Base-by-base conservation (phyloP, 2,113 vertebrate species). In the Vidua chalybeata region DNA sequence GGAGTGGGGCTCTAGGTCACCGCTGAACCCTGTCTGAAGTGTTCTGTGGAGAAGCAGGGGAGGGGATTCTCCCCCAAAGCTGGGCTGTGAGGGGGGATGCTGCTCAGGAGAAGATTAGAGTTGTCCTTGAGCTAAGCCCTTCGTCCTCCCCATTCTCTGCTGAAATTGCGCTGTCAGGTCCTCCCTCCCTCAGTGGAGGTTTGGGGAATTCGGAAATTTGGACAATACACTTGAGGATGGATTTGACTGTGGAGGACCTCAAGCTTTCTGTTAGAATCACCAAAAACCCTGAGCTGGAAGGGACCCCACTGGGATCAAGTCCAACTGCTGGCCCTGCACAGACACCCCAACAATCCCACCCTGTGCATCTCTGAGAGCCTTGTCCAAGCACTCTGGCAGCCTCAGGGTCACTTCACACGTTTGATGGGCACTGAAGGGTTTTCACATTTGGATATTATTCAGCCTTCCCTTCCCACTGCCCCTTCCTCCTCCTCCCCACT, bases 201-300 rank as follows among this genome's bases (percentile, higher is more conserved):
- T 46, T 87, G 51, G 54, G 71, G 41, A 35, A 27, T 31, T 33
- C 0, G 2, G 28, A 67, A 28, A 58, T 61, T 79, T 5, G 23
- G 35, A 26, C 33, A 49, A 8, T 31, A 31, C n/a, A 52, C 3
- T 17, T 0, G 0, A 33, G 23, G 67, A 48, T 18, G 43, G 18
- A 23, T 88, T 48, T 55, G 14, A 43, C 63, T 33, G 31, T n/a
- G 59, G 21, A 64, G 39, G 6, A 11, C 33, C 30, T 68, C 13
- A 11, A 35, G 56, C 35, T 81, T 90, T 48, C 55, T 76, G 26
- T 69, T 23, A 23, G 26, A 62, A 49, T 43, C 55, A 31, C 30
- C 12, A 20, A 54, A 75, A 62, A 3, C 41, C 41, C 21, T 77
- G 87, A 49, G 26, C 63, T 63, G 49, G 71, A 43, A 43, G 56